phyloP scores from a whole-genome alignment of 1,140 invertebrate genomes.

The Nautilus pompilius region DNA sequence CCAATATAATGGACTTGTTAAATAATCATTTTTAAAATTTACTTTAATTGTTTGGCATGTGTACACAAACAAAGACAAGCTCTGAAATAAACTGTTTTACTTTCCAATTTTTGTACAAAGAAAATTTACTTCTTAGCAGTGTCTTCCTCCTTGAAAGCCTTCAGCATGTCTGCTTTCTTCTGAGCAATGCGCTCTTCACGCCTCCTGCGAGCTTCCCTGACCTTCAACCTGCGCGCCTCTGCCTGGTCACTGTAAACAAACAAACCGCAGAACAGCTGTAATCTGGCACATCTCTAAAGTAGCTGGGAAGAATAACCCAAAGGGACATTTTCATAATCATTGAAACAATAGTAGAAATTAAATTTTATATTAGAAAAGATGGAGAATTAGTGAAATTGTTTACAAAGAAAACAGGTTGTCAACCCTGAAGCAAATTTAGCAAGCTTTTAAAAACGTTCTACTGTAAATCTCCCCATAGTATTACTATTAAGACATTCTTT shows the following conservation, averaged over 20 bases:
- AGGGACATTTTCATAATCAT: no score
- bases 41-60: background rate
- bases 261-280: slow-evolving; percentile 25
- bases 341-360: no score
- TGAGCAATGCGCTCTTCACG: slow-evolving; percentile 87
- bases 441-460: no score
- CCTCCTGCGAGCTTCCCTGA: slow-evolving; percentile 93
- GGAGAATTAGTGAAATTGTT: no score
- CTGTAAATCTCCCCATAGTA: no score
- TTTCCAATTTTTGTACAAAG: background rate
- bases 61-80: background rate
- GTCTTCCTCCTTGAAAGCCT: slow-evolving; percentile 39
- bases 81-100: background rate
- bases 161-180: slow-evolving; percentile 86
- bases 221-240: slow-evolving; percentile 89
- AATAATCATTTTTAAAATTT: background rate
- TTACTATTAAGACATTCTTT: no score
- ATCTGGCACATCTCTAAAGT: background rate
- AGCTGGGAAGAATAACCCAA: no score
- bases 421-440: no score
- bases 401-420: no score
- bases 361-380: no score
- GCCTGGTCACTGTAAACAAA: slow-evolving; percentile 79
- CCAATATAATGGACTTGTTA: background rate
- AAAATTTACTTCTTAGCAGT: slow-evolving; percentile 15